Base-by-base conservation (phyloP, 2,113 vertebrate species). In the Myotis yumanensis region DNA sequence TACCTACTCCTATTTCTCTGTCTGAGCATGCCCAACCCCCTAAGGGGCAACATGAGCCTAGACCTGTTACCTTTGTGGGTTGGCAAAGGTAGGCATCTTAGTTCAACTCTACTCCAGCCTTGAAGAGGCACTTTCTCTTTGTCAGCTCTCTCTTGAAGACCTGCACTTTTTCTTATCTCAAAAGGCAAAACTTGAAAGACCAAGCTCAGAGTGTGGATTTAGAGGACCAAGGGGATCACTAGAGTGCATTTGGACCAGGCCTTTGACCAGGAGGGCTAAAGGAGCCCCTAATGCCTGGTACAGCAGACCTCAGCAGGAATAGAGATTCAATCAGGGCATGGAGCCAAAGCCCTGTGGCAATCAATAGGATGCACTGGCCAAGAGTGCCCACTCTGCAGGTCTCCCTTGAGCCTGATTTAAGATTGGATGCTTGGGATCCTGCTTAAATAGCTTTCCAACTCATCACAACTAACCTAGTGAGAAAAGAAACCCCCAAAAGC, bases 371-470 rank as follows among this genome's bases (percentile, higher is more conserved):
- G 32, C 15, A 54, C 92, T 75, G 71, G 32, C 72, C 76, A 71
- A 76, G 62, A 86, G n/a, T 32, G 46, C 7, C n/a, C 20, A 11
- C 23, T 89, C 37, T 48, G n/a, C 3, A 5, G 20, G 28, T 82
- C 37, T 88, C 54, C 22, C 73, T 85, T 69, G 46, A 64, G 28
- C 7, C 62, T 77, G 18, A 72, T 68, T n/a, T 85, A 62, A 32
- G 52, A 80, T 83, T 59, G 52, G 68, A 46, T 59, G 7, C 88
- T 82, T 71, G 73, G 46, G 54, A 75, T 84, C 57, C 59, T 32
- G 12, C 76, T 68, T 71, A 91, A 86, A 85, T 66, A 83, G 66
- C 84, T 93, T 85, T 64, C 54, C 48, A 91, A 73, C 17, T 79
- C 68, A 72, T 88, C 90, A 82, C 54, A 77, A 30, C 59, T 81